These are phyloP conservation scores for Choristoneura fumiferana DNA, from an alignment of 1,140 invertebrate species.

Conservation along the genomic window DNA sequence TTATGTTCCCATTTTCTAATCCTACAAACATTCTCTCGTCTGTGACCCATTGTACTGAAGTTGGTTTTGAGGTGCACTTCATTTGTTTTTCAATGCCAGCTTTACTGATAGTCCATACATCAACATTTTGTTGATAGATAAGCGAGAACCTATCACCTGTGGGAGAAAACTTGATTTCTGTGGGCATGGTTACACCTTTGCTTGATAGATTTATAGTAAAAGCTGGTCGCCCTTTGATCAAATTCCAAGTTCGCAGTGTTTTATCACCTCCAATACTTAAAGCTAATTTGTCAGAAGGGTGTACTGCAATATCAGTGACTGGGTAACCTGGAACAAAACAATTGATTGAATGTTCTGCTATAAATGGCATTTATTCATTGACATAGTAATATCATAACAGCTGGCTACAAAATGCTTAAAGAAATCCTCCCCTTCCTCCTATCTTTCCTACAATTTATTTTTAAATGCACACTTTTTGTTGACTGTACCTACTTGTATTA, in stretches of 20 bases:
- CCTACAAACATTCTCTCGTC: constrained; percentile 83
- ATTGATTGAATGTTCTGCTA: neutral
- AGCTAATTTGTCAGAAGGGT: constrained; percentile 93
- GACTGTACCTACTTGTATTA: too few species aligned
- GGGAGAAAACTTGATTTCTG: constrained; percentile 82
- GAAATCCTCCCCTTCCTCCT: too few species aligned
- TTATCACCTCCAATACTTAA: constrained; percentile 91
- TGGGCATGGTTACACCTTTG: constrained; percentile 79
- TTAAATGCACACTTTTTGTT: too few species aligned
- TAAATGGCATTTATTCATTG: neutral
- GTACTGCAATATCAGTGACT: constrained; percentile 86
- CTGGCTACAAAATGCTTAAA: too few species aligned
- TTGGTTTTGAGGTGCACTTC: constrained; percentile 81
- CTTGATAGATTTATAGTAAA: constrained; percentile 91
- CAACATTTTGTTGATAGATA: constrained; percentile 83
- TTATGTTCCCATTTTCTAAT: constrained; percentile 84
- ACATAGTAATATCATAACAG: too few species aligned
- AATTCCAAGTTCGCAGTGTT: constrained; percentile 94
- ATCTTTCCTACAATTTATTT: too few species aligned
- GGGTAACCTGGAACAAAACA: constrained; percentile 74
- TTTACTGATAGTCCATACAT: constrained; percentile 87
- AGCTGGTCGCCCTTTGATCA: constrained; percentile 92
- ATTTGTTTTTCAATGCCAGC: constrained; percentile 82
- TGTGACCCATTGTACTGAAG: constrained; percentile 81
- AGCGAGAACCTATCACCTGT: constrained; percentile 86